Percentiles rank a stretch among this genome's conserved stretches.
Conservation (phyloP, 2,888 invertebrate species). For the Eustalomyia histrio region DNA sequence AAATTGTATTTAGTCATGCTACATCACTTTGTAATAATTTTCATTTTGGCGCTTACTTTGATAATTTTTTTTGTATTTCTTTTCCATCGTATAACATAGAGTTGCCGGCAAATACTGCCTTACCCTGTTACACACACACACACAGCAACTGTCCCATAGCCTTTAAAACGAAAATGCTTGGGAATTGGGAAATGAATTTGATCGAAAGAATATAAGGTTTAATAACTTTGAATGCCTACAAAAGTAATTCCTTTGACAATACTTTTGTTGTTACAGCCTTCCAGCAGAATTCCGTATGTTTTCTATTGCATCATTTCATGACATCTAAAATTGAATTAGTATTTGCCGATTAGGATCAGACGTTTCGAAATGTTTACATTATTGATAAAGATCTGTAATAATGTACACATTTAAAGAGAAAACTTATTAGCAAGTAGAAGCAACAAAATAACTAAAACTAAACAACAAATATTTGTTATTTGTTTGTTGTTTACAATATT, state of each 20-base stretch:
- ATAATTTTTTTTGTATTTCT: slow-evolving; percentile 45
- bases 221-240: too few species aligned
- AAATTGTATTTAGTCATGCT: slow-evolving; percentile 80
- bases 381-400: slow-evolving; percentile 36
- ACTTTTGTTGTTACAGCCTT: too few species aligned
- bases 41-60: slow-evolving; percentile 69
- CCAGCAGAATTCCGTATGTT: too few species aligned
- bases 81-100: slow-evolving; percentile 2
- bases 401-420: slow-evolving; percentile 9
- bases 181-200: too few species aligned
- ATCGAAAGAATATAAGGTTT: too few species aligned
- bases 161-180: not conserved
- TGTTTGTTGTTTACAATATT: slow-evolving; percentile 29
- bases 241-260: too few species aligned
- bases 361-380: not conserved
- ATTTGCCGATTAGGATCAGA: not conserved
- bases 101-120: slow-evolving; percentile 28
- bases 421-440: slow-evolving; percentile 15
- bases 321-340: too few species aligned
- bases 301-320: too few species aligned
- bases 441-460: not conserved
- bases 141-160: not conserved
- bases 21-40: slow-evolving; percentile 79
- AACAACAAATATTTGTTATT: slow-evolving; percentile 16
- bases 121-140: not conserved